Base-by-base conservation (phyloP, 2,888 invertebrate genomes). In the Stramonita haemastoma region DNA sequence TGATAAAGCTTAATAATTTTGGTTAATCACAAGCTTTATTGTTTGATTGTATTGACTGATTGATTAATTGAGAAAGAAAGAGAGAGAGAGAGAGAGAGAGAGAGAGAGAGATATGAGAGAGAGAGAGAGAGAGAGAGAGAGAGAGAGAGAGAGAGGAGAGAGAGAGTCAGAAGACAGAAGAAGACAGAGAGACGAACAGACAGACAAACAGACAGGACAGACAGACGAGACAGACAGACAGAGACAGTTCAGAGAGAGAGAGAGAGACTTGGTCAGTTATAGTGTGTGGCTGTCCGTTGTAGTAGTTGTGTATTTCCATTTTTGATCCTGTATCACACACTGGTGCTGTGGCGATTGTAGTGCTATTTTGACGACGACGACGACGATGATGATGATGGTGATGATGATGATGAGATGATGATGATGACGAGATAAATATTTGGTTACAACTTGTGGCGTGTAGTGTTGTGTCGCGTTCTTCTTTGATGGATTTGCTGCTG, bases 51-150 rank as follows among this genome's bases (percentile, higher is more conserved):
- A n/a, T n/a, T n/a, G n/a, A n/a, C n/a, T n/a, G n/a, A n/a, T n/a
- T n/a, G n/a, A n/a, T n/a, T n/a, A 22, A 79, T 8, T 15, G 79
- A 79, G 79, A 79, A 29, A 86, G 57, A 86, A 60, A 86, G 86
- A 86, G 57, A 86, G 86, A 86, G 57, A 86, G 86, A 46, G 57
- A 57, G 56, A 86, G n/a, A 86, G 56, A 86, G 56, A 86, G 57
- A 86, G 57, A 86, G 46, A 57, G n/a, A 86, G n/a, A 86, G 56
- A 66, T 4, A 66, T 8, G 26, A 26, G 26, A 26, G 26, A 26
- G 26, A 26, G 26, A 13, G 26, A 26, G 26, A 26, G 26, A 26
- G 66, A 66, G 19, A 66, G 66, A 66, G 66, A 66, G 66, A 66
- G 66, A 22, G 26, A 22, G 17, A 66, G 19, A 66, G 17, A 66